Percentiles rank a stretch among this genome's conserved stretches.
These are phyloP conservation scores for Callaeas wilsoni DNA, from an alignment of 2,113 vertebrate species.

Conservation along the genomic window DNA sequence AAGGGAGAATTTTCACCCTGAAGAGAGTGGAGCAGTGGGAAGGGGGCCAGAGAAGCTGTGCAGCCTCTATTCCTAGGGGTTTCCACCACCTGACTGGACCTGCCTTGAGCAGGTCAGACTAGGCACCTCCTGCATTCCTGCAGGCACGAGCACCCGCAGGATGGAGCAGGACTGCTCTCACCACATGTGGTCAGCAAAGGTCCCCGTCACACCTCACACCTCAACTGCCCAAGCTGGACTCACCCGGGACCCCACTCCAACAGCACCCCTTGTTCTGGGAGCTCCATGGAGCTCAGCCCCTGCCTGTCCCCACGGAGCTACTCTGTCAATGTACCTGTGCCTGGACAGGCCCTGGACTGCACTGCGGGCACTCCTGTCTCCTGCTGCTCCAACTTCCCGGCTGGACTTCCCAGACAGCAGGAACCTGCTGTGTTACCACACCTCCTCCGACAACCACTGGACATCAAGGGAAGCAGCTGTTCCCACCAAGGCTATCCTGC, in stretches of 20 bases:
- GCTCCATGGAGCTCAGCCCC: neutral
- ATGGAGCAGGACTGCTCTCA: neutral
- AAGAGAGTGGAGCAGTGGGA: neutral
- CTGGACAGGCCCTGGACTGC: rapidly evolving
- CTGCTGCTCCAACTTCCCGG: rapidly evolving
- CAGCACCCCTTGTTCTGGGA: neutral
- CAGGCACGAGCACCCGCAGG: rapidly evolving
- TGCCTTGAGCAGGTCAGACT: neutral
- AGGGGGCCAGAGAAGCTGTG: neutral
- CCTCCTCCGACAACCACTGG: neutral
- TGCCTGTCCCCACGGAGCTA: rapidly evolving
- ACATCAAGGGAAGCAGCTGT: neutral
- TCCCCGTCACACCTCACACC: neutral
- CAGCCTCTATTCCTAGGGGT: neutral
- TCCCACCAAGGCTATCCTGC: rapidly evolving
- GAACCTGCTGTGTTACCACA: rapidly evolving
- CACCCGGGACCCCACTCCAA: neutral
- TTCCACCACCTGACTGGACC: neutral
- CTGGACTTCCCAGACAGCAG: neutral
- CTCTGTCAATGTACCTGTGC: neutral
- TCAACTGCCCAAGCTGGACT: neutral
- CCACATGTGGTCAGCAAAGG: rapidly evolving
- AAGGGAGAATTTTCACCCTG: neutral
- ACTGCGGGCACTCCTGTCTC: neutral
- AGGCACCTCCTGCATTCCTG: neutral